Conservation (phyloP, 2,113 vertebrate species). For the Pycnonotus jocosus region DNA sequence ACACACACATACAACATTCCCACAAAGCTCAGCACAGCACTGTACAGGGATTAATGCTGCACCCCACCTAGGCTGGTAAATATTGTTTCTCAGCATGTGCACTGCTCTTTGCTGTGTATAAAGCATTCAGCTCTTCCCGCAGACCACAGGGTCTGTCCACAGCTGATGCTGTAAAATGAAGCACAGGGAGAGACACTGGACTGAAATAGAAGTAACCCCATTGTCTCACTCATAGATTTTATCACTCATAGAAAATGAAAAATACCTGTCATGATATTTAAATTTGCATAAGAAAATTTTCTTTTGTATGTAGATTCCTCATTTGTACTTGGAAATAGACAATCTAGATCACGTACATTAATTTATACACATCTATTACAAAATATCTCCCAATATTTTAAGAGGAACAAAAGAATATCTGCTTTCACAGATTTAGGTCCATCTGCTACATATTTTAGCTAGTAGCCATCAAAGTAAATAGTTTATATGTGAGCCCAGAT, state of each 20-base stretch:
- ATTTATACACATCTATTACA: background rate
- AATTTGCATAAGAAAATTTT: background rate
- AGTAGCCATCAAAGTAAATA: background rate
- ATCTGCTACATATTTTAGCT: background rate
- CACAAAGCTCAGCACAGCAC: background rate
- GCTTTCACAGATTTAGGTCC: background rate
- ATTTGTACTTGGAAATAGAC: background rate
- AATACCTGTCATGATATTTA: background rate
- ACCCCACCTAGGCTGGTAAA: background rate
- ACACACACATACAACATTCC: background rate
- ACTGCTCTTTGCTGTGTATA: background rate
- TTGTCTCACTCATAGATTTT: background rate
- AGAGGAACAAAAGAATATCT: background rate
- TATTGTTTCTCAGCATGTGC: background rate
- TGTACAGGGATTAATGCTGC: background rate
- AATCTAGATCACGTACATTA: background rate
- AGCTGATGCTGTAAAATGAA: background rate
- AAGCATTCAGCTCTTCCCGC: background rate
- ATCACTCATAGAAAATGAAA: background rate
- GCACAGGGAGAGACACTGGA: background rate
- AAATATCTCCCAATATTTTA: background rate
- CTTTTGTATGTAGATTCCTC: background rate
- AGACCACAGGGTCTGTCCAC: fast-evolving
- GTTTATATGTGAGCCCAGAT: background rate
- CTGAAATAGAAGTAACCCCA: background rate